These are phyloP conservation scores for Clistopyga incitator DNA, from an alignment of 2,888 invertebrate species.

Conservation along the genomic window DNA sequence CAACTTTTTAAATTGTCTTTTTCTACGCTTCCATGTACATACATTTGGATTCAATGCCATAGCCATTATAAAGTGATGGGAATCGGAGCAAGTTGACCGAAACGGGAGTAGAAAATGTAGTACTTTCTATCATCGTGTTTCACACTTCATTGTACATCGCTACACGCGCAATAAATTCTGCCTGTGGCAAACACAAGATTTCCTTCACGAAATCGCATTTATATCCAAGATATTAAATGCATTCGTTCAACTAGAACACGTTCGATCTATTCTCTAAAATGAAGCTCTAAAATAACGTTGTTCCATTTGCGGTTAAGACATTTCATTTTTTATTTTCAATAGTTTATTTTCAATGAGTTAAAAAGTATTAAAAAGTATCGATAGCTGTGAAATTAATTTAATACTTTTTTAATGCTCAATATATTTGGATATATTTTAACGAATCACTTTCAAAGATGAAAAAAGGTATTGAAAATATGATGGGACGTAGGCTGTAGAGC, in stretches of 20 bases:
- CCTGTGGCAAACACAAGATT: no score
- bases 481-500: not conserved
- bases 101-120: constrained; percentile 3
- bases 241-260: no score
- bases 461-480: not conserved
- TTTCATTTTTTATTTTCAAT: no score
- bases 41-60: not conserved
- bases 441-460: not conserved
- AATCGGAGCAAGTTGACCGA: not conserved
- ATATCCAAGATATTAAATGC: no score
- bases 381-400: no score
- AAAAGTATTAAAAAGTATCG: no score
- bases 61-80: not conserved
- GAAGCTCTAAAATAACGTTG: no score
- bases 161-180: not conserved
- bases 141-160: not conserved
- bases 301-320: no score
- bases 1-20: not conserved
- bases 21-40: not conserved
- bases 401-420: not conserved
- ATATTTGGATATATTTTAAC: not conserved
- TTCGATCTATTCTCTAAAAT: no score
- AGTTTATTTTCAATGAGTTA: no score
- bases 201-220: no score
- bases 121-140: not conserved